Base-by-base conservation (phyloP, 2,113 vertebrate species). In the Hippocampus comes region DNA sequence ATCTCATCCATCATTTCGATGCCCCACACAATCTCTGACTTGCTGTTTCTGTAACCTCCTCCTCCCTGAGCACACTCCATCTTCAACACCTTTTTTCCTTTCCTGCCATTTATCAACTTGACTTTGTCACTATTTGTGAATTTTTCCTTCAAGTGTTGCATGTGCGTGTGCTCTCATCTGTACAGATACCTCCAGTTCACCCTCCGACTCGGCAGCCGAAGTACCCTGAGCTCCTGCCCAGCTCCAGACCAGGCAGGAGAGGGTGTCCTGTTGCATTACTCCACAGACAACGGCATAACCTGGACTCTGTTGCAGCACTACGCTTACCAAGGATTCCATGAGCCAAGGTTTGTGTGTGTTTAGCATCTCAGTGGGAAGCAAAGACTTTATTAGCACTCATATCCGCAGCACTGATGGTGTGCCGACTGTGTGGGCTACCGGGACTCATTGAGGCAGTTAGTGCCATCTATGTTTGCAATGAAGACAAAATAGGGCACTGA, bases 251-350 rank as follows among this genome's bases (percentile, higher is more conserved):
- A 97, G 85, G 94, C 97, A 0, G 96, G 96, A 27, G 97, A 99
- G 89, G 97, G 97, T 12, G 94, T 99, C 57, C 86, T 99, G 71
- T 86, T 99, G 63, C 97, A 99, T 87, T 98, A 95, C 87, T 98
- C 97, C 5, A 94, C 96, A 0, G 96, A 99, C 88, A 99, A 99
- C 0, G 96, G 96, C 15, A 96, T 99, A 70, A 99, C 96, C 71
- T 99, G 97, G 97, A 98, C 95, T 27, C 91, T 99, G 1, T 83
- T 99, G 88, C 94, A 96, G 56, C 97, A 99, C 88, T 99, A 97
- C 42, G 94, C 95, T 20, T 97, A 97, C 67, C 94, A 96, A 85
- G 95, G 93, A 81, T 99, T 98, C 89, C 97, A 99, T 0, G 97
- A 99, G 79, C 97, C 97, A 86, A 95, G 96, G 96, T 98, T 92